Evolutionary conservation across 2,888 invertebrate species (phyloP), one percentile per base, ranked within the genome.

Genomic region (Drosophila tripunctata): DNA sequence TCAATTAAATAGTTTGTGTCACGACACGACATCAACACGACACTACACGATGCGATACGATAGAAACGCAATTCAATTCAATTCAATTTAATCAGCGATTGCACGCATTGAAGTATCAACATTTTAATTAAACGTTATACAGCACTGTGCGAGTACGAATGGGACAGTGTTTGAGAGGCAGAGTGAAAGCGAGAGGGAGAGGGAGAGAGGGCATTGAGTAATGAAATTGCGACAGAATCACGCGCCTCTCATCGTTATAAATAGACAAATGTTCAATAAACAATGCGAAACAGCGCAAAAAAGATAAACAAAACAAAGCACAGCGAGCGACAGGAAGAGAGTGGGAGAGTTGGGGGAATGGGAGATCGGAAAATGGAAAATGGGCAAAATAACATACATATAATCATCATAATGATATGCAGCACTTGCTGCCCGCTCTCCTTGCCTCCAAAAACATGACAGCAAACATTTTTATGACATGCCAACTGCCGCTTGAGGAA

Each of bases 401-500:
- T 64, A 65, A 79, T 68, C 65, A 75, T 79, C 62, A 72, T 77
- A 83, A 83, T 83, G 80, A 83, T 80, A 83, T 80, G 84, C 80
- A 72, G 58, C 67, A 41, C 48, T 45, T 10, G 10, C 10, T 10
- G 64, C 41, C 48, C n/a, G n/a, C 67, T 44, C 48, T 45, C 27
- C 8, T 27, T 10, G 64, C 41, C 48, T 45, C 45, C 47, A 56
- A 55, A 47, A 74, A 68, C 71, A 74, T 69, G 77, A 70, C 63
- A 65, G 72, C 75, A 80, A 78, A 70, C 63, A 75, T 67, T 78
- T 80, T 80, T 80, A 80, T 78, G 80, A 83, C 78, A 80, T 75
- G 84, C 67, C 81, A 84, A 78, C 70, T 84, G 84, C 69, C 85
- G 81, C 78, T 81, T 76, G 81, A 82, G 74, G 80, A 85, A 83